Conservation (phyloP, 1,140 invertebrate genomes). For the Nasonia longicornis region DNA sequence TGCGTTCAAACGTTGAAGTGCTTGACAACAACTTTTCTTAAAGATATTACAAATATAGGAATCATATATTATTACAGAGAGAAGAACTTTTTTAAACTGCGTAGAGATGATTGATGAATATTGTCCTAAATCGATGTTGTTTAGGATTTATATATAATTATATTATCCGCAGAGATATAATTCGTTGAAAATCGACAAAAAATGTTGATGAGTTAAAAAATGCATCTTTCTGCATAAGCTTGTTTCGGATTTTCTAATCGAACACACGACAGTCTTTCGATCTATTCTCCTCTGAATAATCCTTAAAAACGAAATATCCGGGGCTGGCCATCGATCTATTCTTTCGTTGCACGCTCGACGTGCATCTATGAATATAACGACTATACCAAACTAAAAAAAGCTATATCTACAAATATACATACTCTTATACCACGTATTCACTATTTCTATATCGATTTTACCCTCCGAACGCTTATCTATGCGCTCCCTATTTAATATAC, state of each 20-base stretch:
- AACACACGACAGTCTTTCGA: slow-evolving; percentile 5
- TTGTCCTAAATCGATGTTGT: not conserved
- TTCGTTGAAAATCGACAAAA: not conserved
- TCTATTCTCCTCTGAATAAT: slow-evolving; percentile 5
- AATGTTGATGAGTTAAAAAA: not conserved
- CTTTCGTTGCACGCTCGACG: not conserved
- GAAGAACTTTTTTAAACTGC: not conserved
- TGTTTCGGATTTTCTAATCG: not conserved
- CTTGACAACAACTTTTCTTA: not conserved
- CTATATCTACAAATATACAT: slow-evolving; percentile 27
- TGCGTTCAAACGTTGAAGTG: not conserved
- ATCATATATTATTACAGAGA: not conserved
- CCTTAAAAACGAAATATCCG: not conserved
- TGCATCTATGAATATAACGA: not conserved
- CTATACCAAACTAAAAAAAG: slow-evolving; percentile 1
- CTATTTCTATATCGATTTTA: slow-evolving; percentile 38
- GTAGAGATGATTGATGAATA: not conserved
- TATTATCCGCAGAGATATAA: not conserved
- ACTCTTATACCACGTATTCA: slow-evolving; percentile 19
- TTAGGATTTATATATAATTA: not conserved
- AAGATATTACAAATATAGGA: not conserved
- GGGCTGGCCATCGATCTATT: slow-evolving; percentile 39
- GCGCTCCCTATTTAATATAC: not conserved
- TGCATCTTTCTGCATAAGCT: slow-evolving; percentile 13
- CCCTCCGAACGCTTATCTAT: not conserved